Conservation (phyloP, 2,797 vertebrate species). For the Muraenolepis orangiensis region DNA sequence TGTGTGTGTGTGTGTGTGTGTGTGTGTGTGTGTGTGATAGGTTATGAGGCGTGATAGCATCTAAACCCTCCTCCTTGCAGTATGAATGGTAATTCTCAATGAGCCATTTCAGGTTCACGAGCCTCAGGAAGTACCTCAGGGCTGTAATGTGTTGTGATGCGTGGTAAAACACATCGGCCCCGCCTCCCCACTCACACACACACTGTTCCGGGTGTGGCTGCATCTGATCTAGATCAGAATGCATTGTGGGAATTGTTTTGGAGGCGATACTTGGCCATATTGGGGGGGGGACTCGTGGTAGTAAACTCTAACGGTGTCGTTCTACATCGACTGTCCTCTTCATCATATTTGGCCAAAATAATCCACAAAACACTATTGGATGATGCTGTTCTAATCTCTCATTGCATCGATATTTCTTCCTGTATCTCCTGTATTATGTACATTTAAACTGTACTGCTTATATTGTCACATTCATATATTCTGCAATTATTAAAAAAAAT, state of each 20-base stretch:
- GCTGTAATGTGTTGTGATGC: slow-evolving; percentile 20
- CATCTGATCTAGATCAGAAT: background rate
- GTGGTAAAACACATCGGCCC: background rate
- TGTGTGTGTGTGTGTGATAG: background rate
- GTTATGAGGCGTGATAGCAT: slow-evolving; percentile 60
- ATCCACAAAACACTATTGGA: background rate
- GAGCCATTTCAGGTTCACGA: slow-evolving; percentile 62
- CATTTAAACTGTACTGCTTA: no score
- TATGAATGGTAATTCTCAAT: slow-evolving; percentile 28
- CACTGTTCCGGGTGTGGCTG: background rate
- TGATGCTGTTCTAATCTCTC: background rate
- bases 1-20: background rate
- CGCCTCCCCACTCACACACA: background rate
- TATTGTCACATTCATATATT: no score
- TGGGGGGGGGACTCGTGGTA: background rate
- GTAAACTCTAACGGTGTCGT: background rate
- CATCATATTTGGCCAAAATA: no score
- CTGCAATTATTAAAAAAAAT: no score
- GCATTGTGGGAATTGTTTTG: background rate
- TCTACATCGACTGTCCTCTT: no score
- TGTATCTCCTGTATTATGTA: background rate
- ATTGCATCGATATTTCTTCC: background rate
- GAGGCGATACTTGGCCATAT: background rate
- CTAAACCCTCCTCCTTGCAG: slow-evolving; percentile 53
- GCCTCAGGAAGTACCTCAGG: slow-evolving; percentile 52